Evolutionary conservation across 2,113 vertebrate species (phyloP).

Genomic region (Actenoides lindsayi): DNA sequence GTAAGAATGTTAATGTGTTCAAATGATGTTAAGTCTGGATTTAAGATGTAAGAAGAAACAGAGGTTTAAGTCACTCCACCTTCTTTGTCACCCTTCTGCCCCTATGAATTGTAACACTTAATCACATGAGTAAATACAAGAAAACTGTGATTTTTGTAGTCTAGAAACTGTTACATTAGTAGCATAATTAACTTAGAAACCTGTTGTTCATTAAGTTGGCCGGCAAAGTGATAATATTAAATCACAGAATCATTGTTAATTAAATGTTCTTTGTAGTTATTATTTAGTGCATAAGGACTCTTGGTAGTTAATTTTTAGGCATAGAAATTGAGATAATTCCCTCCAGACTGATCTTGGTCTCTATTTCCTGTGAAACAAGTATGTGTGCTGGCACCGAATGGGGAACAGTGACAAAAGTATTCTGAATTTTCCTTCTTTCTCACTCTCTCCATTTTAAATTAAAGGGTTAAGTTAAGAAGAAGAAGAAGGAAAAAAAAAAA

Average conservation of each 20-base stretch:
- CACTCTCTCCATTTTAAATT: not conserved
- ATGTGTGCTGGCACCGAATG: not conserved
- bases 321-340: not conserved
- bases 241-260: not conserved
- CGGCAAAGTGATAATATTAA: not conserved
- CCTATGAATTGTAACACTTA: not conserved
- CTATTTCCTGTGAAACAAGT: not conserved
- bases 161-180: not conserved
- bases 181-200: not conserved
- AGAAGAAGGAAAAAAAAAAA: not conserved
- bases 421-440: not conserved
- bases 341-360: not conserved
- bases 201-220: not conserved
- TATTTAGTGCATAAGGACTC: not conserved
- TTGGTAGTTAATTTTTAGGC: not conserved
- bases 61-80: not conserved
- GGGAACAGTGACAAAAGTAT: not conserved
- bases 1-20: not conserved
- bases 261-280: not conserved
- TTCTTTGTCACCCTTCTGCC: not conserved
- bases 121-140: not conserved
- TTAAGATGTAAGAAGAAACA: not conserved
- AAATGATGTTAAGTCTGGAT: not conserved
- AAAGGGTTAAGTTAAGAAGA: slow-evolving; percentile 30
- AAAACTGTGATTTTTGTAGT: not conserved